These are phyloP conservation scores for Aricia agestis DNA, from an alignment of 1,140 invertebrate genomes.

Conservation along the genomic window DNA sequence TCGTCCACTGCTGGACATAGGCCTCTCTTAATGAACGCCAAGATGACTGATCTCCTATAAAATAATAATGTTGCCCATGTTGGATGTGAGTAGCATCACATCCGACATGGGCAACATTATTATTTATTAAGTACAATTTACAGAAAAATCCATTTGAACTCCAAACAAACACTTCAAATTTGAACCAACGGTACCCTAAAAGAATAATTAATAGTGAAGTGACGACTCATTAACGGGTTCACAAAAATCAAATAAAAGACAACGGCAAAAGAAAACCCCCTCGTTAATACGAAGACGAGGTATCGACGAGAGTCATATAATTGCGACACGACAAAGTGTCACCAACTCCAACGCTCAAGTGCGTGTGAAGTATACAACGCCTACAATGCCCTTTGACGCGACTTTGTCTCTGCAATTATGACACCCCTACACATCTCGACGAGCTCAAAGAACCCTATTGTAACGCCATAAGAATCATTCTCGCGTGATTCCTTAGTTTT, in stretches of 20 bases:
- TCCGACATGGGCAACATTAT: no score
- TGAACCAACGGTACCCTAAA: neutral
- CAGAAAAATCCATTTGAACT: no score
- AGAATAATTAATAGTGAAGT: conserved; percentile 23
- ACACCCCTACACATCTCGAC: conserved; percentile 59
- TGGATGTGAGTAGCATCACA: no score
- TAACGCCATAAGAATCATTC: neutral
- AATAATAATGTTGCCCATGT: no score
- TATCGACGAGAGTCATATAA: conserved; percentile 59
- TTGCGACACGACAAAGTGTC: conserved; percentile 59
- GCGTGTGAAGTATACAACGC: conserved; percentile 57
- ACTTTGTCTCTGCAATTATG: conserved; percentile 73
- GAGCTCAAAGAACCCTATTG: conserved; percentile 31
- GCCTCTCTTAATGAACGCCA: no score
- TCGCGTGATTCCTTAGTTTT: conserved; percentile 16
- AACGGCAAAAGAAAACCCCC: conserved; percentile 25
- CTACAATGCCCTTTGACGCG: conserved; percentile 64
- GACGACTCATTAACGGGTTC: conserved; percentile 19
- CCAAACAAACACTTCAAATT: neutral
- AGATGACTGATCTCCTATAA: no score
- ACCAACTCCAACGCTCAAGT: conserved; percentile 65
- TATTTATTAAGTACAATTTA: no score
- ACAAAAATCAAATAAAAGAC: conserved; percentile 17
- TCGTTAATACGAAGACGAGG: conserved; percentile 57
- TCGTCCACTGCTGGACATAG: no score